Evolutionary conservation across 2,888 invertebrate genomes (phyloP).

Genomic region (Eupithecia insigniata): DNA sequence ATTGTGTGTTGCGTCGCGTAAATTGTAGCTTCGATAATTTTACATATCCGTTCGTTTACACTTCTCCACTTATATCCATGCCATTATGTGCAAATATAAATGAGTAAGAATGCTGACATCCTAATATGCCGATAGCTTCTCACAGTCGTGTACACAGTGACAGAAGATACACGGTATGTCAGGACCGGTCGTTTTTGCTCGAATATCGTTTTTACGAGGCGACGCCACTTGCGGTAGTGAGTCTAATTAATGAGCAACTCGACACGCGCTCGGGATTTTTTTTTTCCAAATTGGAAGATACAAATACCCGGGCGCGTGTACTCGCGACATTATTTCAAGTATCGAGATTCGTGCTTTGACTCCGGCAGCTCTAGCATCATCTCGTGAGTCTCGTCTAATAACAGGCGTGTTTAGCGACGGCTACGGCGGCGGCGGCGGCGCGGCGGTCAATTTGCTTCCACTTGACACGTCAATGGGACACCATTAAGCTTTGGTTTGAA

Average conservation of each 20-base stretch:
- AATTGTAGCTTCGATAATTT: constrained; percentile 42
- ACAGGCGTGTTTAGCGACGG: neutral
- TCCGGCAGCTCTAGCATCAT: neutral
- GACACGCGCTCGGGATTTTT: constrained; percentile 44
- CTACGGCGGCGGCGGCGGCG: neutral
- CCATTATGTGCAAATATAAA: constrained; percentile 2
- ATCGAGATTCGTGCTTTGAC: constrained; percentile 17
- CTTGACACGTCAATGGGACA: neutral
- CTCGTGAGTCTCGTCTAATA: neutral
- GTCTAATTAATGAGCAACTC: constrained; percentile 60
- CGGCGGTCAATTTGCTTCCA: constrained; percentile 12
- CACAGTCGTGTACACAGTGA: constrained; percentile 11
- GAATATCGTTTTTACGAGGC: constrained; percentile 59
- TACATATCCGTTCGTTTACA: constrained; percentile 66
- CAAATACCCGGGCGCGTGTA: no score
- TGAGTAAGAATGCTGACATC: constrained; percentile 1
- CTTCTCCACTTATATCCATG: constrained; percentile 43
- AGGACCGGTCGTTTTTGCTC: constrained; percentile 60
- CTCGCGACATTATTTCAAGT: constrained; percentile 42
- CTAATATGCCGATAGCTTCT: constrained; percentile 27
- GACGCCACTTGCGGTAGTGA: constrained; percentile 45
- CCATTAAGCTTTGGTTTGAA: neutral
- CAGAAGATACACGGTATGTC: constrained; percentile 24
- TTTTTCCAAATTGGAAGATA: constrained; percentile 43
- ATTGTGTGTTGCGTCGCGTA: constrained; percentile 26